Base-by-base conservation (phyloP, 2,888 invertebrate genomes). In the Lepetodrilus schrolli region DNA sequence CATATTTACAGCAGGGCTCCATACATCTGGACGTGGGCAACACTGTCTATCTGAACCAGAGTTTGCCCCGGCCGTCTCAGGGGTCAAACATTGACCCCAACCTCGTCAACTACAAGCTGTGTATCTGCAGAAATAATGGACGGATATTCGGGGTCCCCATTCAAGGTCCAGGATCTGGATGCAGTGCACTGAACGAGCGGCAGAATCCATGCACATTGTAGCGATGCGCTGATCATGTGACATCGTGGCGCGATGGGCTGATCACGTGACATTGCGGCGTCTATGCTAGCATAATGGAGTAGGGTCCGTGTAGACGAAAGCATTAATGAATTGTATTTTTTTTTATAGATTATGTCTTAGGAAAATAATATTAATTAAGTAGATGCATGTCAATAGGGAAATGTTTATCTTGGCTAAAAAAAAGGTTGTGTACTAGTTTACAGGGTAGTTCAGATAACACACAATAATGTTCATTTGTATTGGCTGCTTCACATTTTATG, bases 101-200 rank as follows among this genome's bases (percentile, higher is more conserved):
- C 23, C 26, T 51, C 4, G 17, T 71, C 68, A 75, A 34, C 38
- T 80, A 80, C 73, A 86, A 85, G 70, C 43, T 87, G 38, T 87
- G 87, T 78, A 80, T 86, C 10, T 87, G 87, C 74, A 70, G 75
- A 13, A 77, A 81, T 0, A 82, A 75, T 66, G 87, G 86, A 10
- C 73, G 75, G n/a, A 48, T 87, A 23, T 87, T 86, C 72, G 75
- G 77, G 1, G 83, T 86, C 7, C 82, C 80, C n/a, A 75, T 80
- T 17, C 75, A 72, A 2, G 75, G 74, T 5, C 37, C 75, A 8
- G 72, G 74, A 13, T 70, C 78, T 0, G 78, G 80, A 3, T 85
- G 85, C 75, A 76, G 74, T 70, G 58, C 68, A 13, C 70, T 74
- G 13, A 76, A 72, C 70, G 78, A 78, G 49, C 69, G 73, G 38